Percentiles rank a stretch among this genome's conserved stretches.
Evolutionary conservation across 2,113 vertebrate genomes (phyloP).

Genomic region (Oncorhynchus kisutch): DNA sequence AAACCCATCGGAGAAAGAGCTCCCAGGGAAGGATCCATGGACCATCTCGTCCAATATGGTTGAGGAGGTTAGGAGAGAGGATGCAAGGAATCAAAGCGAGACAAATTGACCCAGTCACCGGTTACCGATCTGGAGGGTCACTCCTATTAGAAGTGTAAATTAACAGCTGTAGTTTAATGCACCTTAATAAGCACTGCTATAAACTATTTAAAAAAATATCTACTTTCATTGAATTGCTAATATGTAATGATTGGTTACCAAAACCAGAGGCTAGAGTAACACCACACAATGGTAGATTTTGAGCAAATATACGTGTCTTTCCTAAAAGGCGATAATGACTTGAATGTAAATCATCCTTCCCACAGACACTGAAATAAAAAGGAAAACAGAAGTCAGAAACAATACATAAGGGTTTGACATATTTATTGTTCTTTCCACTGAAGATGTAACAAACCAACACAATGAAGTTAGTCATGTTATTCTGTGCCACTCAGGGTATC

Average conservation of each 20-base stretch:
- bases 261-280: background rate
- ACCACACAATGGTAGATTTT: background rate
- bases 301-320: background rate
- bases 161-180: too few relatives aligned
- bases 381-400: background rate
- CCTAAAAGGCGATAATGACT: background rate
- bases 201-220: too few relatives aligned
- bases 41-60: background rate
- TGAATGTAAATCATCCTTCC: background rate
- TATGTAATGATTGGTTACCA: background rate
- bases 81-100: background rate
- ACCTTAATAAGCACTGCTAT: too few relatives aligned
- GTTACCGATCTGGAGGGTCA: too few relatives aligned
- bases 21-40: background rate
- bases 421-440: conserved; percentile 55
- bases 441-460: conserved; percentile 35
- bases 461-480: conserved; percentile 23
- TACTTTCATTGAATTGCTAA: too few relatives aligned
- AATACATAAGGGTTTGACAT: conserved; percentile 22
- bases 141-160: too few relatives aligned
- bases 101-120: background rate
- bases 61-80: background rate
- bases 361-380: background rate
- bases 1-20: background rate
- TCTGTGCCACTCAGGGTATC: conserved; percentile 33